Base-by-base conservation (phyloP, 2,888 invertebrate genomes). In the Lycia hirtaria region DNA sequence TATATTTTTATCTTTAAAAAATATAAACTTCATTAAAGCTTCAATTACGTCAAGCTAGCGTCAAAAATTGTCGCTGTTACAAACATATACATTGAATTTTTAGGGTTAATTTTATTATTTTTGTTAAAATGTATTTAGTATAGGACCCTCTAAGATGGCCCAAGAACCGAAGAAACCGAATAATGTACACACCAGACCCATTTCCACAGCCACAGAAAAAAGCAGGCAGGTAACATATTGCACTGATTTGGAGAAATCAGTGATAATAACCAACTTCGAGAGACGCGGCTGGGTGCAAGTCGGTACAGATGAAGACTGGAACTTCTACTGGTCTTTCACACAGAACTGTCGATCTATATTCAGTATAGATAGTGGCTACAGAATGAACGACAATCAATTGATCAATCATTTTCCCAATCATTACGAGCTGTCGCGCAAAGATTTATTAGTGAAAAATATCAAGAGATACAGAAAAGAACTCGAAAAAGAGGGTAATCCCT, bases 401-500 rank as follows among this genome's bases (percentile, higher is more conserved):
- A 97, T 98, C 64, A 98, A 98, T 88, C 98, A 99, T 83, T 99
- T 98, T 82, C 98, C 98, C 0, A 99, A 98, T 85, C 98, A 98
- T 81, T 97, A 98, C 77, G 98, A 98, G 82, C 88, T 98, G 57
- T 98, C 98, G 0, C 93, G 99, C 7, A 99, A 99, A 88, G 99
- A 99, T 92, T 93, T 99, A 58, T 92, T 99, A 68, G 97, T 99
- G 47, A 98, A 98, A 87, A 98, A 98, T 80, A 98, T 98, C 40
- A 98, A 98, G 81, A 89, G 98, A 45, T 98, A 98, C 82, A 93
- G 98, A 61, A 96, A 97, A 72, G 98, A 98, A 70, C 90, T 98
- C 62, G 98, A 98, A 80, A 95, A 96, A 68, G 98, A 98, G 76
- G 97, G 97, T 15, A 97, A 95, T 82, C 94, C 95, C 0, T 84